Evolutionary conservation across 2,888 invertebrate species (phyloP).

Genomic region (Apamea monoglypha): DNA sequence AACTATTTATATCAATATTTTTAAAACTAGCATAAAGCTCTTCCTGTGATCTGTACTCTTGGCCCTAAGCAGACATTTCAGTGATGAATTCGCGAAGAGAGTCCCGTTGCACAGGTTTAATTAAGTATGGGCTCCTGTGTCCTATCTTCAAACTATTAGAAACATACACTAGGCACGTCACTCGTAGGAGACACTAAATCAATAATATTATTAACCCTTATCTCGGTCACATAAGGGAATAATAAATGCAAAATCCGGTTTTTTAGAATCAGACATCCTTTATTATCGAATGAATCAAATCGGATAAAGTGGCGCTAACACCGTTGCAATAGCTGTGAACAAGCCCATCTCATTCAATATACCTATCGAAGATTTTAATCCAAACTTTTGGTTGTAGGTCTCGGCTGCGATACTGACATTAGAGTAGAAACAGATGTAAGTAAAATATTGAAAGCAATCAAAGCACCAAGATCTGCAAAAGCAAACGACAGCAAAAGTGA

Average conservation of each 20-base stretch:
- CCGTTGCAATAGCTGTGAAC: neutral
- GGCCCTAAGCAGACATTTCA: neutral
- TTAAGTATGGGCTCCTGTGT: neutral
- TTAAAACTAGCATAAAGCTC: neutral
- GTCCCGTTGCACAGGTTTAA: no score
- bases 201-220: neutral
- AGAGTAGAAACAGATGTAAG: constrained; percentile 57
- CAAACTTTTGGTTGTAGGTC: constrained; percentile 74
- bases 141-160: neutral
- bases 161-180: neutral
- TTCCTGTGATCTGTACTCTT: neutral
- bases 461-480: constrained; percentile 43
- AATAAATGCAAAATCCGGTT: neutral
- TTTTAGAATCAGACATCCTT: neutral
- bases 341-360: neutral
- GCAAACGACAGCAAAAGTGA: constrained; percentile 27
- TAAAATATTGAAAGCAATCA: constrained; percentile 43
- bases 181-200: neutral
- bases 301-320: neutral
- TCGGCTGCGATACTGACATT: constrained; percentile 61
- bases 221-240: neutral
- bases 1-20: neutral
- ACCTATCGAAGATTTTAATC: constrained; percentile 31
- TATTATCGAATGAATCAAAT: neutral
- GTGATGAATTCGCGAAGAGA: neutral